Base-by-base conservation (phyloP, 2,797 vertebrate species). In the Chrysocyon brachyurus region DNA sequence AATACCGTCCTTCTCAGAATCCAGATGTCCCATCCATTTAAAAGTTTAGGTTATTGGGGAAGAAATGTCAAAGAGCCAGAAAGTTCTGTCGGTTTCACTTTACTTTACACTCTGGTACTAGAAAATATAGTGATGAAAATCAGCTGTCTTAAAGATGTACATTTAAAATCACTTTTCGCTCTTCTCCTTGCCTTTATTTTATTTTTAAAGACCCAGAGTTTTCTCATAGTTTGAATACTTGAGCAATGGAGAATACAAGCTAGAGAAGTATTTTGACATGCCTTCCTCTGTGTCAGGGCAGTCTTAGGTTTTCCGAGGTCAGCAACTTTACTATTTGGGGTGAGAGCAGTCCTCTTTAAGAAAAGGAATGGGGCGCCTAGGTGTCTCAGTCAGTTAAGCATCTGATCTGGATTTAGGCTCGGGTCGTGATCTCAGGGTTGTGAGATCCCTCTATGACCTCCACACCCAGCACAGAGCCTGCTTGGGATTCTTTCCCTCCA, bases 11-110 rank as follows among this genome's bases (percentile, higher is more conserved):
- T 82, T 92, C 52, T 90, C 40, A 95, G 24, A 96, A 89, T 8
- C 49, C 49, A 72, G 64, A 84, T 88, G 66, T 92, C 6, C 63
- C 19, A 4, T 88, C 28, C 59, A 31, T 97, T 86, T 98, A 94
- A 96, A 98, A 97, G 84, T 91, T 86, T 82, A 95, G 96, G 36
- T 90, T 96, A 82, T 52, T 94, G 84, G 68, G 61, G 54, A 97
- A 97, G 95, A 96, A 97, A 94, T 96, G 33, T 70, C 66, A 92
- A 94, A 96, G 87, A 83, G n/a, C 70, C 28, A 36, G 75, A 77
- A 88, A 68, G 26, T 92, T 94, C 33, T 94, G 15, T 4, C 87
- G 36, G 73, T 36, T 97, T 98, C 91, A 87, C 90, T 97, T 97
- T 26, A 31, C 90, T 57, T 95, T 96, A 7, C 33, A 91, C 79